Base-by-base conservation (phyloP, 2,888 invertebrate genomes). In the Mellilla xanthometata region DNA sequence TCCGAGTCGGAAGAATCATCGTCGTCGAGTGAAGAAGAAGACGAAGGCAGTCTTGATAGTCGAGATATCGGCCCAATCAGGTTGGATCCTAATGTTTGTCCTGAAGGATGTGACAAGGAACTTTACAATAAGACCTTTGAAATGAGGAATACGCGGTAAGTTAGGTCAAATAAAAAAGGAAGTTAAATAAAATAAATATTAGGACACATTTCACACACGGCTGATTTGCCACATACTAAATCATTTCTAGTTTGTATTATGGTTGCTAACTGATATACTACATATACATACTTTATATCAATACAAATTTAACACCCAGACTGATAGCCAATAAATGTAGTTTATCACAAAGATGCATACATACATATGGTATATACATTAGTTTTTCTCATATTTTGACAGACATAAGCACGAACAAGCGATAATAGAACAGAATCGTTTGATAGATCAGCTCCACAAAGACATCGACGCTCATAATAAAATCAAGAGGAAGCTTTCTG, bases 1-100 rank as follows among this genome's bases (percentile, higher is more conserved):
- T 75, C 81, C 4, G 87, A 87, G 55, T 81, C 84, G 0, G 79
- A 80, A 0, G 90, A 91, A 1, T 91, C 92, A 0, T 92, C 47
- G 3, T 48, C 93, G 0, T 91, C 91, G 0, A 86, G 89, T 29
- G 92, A 48, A 38, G 91, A 91, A 15, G 92, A 92, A 31, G 93
- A 91, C 0, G 93, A 92, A 54, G 90, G 90, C 0, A 94, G 93
- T 61, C 66, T 92, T 12, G 93, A 93, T 68, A 94, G 93, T 8
- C 82, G 91, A 15, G 93, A 94, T 56, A 91, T 94, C 46, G 93
- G 92, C 0, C 91, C 92, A 0, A 91, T 94, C 38, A 89, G 92
- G 8, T 86, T 94, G 4, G 95, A 95, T 64, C 94, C 95, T 52
- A 92, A 90, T 54, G 78, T 93, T 6, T 95, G 95, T 54, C 96